Evolutionary conservation across 1,140 invertebrate species (phyloP), one percentile per base, ranked within the genome.

Genomic region (Lepidostoma basale): DNA sequence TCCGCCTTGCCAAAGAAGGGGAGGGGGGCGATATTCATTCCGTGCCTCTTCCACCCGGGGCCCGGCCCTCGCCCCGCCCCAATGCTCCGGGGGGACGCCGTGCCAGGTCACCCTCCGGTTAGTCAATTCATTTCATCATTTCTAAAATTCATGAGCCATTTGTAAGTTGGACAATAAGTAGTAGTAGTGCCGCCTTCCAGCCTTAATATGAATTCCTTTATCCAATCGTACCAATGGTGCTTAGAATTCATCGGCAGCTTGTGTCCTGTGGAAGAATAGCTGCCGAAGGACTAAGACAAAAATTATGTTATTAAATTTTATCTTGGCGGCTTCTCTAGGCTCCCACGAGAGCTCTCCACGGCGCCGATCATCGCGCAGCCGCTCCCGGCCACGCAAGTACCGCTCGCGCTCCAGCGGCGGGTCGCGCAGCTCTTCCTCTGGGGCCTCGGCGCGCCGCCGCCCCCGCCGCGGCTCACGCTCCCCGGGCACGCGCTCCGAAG

Each of bases 1-100:
- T 89, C 76, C 83, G 87, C 0, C 72, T 88, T 47, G 79, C 85
- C 16, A 74, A 85, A 74, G 83, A 85, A 28, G 78, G 80, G 73
- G 79, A 86, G 77, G 68, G 77, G 83, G 78, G 22, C 76, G 77
- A 3, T 5, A 71, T 49, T 54, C n/a, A 49, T 5, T 56, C 75
- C 60, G 74, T 73, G 66, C 76, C 74, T 52, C 69, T 74, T 44
- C 75, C 75, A 12, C 74, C 76, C 39, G 68, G 71, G 66, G 62
- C 66, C 44, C 79, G 79, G 52, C 78, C 79, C 26, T 78, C 78
- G 14, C 76, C 78, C 45, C 74, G 76, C n/a, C 79, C 81, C 20
- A 80, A 81, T 3, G 82, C 83, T 3, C 84, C 85, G 65, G 86
- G 81, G 16, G 77, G 81, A 12, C 81, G 70, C 74, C 76, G 8